These are phyloP conservation scores for Pseudopodoces humilis DNA, from an alignment of 2,113 vertebrate species.

Conservation along the genomic window DNA sequence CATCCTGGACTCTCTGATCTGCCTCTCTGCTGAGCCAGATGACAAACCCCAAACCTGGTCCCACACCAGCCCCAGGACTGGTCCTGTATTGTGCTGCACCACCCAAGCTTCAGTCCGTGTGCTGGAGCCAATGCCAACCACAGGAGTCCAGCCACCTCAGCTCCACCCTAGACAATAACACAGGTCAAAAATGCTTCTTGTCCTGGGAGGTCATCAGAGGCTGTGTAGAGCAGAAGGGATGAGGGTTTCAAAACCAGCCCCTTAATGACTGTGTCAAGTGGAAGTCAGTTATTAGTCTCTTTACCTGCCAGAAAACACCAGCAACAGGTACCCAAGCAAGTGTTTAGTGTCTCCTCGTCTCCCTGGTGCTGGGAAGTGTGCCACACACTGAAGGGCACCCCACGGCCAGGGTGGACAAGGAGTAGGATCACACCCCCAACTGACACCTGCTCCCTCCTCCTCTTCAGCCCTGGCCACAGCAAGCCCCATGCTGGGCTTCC, in stretches of 20 bases:
- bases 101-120: rapidly evolving
- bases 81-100: background rate
- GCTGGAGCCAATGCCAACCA: rapidly evolving
- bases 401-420: background rate
- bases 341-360: rapidly evolving
- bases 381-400: background rate
- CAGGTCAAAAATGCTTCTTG: background rate
- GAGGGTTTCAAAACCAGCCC: constrained; percentile 12
- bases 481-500: rapidly evolving
- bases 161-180: background rate
- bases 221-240: background rate
- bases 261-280: background rate
- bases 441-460: background rate
- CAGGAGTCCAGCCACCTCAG: rapidly evolving
- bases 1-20: rapidly evolving
- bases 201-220: background rate
- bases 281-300: constrained; percentile 31
- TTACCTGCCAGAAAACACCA: constrained; percentile 30
- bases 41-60: background rate
- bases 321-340: background rate
- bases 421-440: background rate
- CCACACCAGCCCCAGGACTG: background rate
- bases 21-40: background rate
- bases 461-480: background rate
- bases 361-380: rapidly evolving